phyloP scores from a whole-genome alignment of 2,797 vertebrate species.

The Prionace glauca region DNA sequence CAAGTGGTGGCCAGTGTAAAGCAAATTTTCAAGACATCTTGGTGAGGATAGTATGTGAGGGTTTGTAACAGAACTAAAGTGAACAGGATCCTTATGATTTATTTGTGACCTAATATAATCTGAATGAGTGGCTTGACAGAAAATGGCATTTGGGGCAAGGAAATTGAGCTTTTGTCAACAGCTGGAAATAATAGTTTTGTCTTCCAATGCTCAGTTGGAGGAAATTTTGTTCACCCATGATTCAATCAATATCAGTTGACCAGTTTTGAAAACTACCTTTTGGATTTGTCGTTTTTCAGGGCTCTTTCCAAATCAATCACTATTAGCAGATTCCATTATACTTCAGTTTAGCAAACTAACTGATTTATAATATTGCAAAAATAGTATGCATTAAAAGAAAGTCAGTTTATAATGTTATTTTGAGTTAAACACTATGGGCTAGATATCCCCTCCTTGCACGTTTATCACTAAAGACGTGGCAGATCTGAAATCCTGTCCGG shows the following conservation, averaged over 20 bases:
- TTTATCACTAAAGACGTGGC: background rate
- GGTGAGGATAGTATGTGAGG: no score
- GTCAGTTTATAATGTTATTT: background rate
- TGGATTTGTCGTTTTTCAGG: background rate
- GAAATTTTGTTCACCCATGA: background rate
- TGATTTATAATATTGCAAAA: background rate
- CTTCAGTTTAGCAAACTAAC: background rate
- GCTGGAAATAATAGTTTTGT: background rate
- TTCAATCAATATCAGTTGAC: background rate
- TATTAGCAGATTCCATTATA: background rate
- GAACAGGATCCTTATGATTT: background rate
- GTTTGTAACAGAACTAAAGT: no score
- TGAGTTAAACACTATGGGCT: background rate
- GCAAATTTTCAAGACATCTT: background rate
- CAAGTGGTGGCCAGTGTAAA: background rate
- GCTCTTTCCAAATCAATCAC: background rate
- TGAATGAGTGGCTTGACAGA: background rate
- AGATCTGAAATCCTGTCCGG: background rate
- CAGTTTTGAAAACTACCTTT: background rate
- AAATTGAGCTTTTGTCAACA: background rate
- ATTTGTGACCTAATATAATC: background rate
- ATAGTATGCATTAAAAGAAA: background rate
- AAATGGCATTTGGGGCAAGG: background rate
- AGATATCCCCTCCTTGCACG: background rate
- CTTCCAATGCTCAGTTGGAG: background rate